These are phyloP conservation scores for Diadumene lineata DNA, from an alignment of 92 coral and sea anemone genomes.

Conservation along the genomic window DNA sequence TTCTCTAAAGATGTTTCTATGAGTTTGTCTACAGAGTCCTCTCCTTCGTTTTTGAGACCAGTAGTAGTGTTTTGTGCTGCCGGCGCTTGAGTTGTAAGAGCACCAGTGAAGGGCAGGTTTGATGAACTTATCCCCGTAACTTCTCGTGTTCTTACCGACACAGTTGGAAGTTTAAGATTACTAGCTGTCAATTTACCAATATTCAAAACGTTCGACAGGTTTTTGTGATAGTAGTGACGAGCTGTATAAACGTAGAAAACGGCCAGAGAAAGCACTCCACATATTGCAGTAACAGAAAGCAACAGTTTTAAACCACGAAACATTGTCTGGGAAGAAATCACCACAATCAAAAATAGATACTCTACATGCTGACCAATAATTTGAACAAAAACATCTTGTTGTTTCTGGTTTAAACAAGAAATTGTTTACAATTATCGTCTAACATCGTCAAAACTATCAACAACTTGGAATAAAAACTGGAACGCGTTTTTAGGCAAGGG, in stretches of 20 bases:
- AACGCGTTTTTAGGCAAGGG: neutral
- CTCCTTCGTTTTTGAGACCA: neutral
- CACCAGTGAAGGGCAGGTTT: too few relatives aligned
- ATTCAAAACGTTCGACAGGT: neutral
- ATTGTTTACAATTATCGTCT: neutral
- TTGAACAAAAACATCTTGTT: neutral
- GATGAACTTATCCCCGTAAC: neutral
- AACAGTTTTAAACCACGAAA: slow-evolving; percentile 24
- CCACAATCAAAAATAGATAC: neutral
- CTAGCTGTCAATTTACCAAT: neutral
- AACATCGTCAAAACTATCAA: neutral
- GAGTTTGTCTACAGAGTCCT: slow-evolving; percentile 30
- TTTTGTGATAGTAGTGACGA: neutral
- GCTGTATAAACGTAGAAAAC: slow-evolving; percentile 8
- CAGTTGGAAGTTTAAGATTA: neutral
- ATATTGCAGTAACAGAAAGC: neutral
- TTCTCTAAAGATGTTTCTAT: slow-evolving; percentile 28
- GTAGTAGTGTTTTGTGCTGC: neutral
- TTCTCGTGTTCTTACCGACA: neutral
- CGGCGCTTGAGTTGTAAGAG: too few relatives aligned
- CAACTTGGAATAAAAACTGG: neutral
- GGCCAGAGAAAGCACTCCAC: slow-evolving; percentile 10
- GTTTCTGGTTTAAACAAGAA: neutral
- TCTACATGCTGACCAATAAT: neutral
- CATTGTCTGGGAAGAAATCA: neutral